A percentile compares a stretch with the other conserved stretches of the same genome.
Evolutionary conservation across 2,113 vertebrate genomes (phyloP).

Genomic region (Gobiocypris rarus): DNA sequence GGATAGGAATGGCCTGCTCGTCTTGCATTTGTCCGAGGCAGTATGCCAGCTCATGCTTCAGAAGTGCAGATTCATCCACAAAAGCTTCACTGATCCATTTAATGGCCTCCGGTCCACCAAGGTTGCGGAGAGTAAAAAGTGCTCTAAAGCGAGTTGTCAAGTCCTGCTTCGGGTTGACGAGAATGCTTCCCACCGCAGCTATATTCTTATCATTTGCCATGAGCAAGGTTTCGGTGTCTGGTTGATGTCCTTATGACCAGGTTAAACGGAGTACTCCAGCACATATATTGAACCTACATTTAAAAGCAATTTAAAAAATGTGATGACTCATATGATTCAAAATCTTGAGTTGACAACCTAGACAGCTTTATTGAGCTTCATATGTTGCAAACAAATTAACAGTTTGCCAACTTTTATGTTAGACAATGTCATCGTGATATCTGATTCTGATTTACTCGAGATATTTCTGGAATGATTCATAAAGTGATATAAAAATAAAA

Average conservation of each 20-base stretch:
- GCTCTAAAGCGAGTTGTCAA: slow-evolving; percentile 88
- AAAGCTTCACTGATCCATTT: slow-evolving; percentile 90
- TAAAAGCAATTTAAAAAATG: neutral
- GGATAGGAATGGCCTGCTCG: slow-evolving; percentile 77
- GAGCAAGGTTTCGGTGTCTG: neutral
- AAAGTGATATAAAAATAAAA: neutral
- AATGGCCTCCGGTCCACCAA: slow-evolving; percentile 83
- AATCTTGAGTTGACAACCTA: neutral
- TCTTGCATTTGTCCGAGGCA: slow-evolving; percentile 97
- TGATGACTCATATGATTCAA: neutral
- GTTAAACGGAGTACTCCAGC: neutral
- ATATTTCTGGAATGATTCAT: neutral
- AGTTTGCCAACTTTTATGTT: neutral
- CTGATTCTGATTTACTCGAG: neutral
- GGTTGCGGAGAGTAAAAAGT: slow-evolving; percentile 88
- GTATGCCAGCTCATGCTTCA: slow-evolving; percentile 94
- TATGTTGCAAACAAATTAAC: neutral
- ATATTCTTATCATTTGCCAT: slow-evolving; percentile 75
- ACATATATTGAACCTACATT: neutral
- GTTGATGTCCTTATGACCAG: neutral
- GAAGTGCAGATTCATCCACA: slow-evolving; percentile 83
- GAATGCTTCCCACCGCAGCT: slow-evolving; percentile 74
- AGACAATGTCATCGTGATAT: too few relatives aligned
- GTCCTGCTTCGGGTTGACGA: slow-evolving; percentile 77
- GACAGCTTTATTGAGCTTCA: neutral